Evolutionary conservation across 2,113 vertebrate species (phyloP).

Genomic region (Saccopteryx leptura): DNA sequence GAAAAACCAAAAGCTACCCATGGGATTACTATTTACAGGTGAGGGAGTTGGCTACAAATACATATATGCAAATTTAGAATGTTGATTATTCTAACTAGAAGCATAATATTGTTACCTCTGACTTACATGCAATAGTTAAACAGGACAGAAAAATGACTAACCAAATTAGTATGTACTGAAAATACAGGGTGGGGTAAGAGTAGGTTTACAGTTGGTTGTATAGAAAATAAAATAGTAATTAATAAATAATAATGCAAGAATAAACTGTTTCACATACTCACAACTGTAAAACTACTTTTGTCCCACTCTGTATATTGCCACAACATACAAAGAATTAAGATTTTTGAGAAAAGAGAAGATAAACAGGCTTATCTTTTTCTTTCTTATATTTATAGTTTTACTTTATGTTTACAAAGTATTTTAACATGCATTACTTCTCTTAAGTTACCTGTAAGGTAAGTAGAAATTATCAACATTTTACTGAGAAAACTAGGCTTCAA

Average conservation of each 20-base stretch:
- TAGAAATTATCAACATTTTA: slow-evolving; percentile 33
- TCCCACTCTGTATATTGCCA: neutral
- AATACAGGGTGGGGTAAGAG: neutral
- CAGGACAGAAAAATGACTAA: slow-evolving; percentile 52
- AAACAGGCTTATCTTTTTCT: slow-evolving; percentile 6
- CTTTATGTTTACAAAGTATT: neutral
- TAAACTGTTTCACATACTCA: no score
- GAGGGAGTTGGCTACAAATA: neutral
- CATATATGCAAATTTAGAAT: slow-evolving; percentile 49
- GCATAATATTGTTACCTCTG: neutral
- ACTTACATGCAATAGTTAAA: slow-evolving; percentile 5
- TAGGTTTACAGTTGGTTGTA: no score
- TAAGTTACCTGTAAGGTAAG: neutral
- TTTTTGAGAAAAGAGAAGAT: slow-evolving; percentile 10
- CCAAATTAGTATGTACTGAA: slow-evolving; percentile 40
- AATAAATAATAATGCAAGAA: no score
- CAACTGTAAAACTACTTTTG: no score
- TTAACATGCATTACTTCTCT: neutral
- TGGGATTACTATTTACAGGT: neutral
- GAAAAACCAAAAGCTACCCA: slow-evolving; percentile 42
- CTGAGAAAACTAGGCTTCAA: slow-evolving; percentile 47
- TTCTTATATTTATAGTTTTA: neutral
- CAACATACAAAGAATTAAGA: slow-evolving; percentile 22
- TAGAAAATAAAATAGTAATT: no score
- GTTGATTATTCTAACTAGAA: slow-evolving; percentile 19